Evolutionary conservation across 2,888 invertebrate species (phyloP), one percentile per base, ranked within the genome.

Genomic region (Seira ritae): DNA sequence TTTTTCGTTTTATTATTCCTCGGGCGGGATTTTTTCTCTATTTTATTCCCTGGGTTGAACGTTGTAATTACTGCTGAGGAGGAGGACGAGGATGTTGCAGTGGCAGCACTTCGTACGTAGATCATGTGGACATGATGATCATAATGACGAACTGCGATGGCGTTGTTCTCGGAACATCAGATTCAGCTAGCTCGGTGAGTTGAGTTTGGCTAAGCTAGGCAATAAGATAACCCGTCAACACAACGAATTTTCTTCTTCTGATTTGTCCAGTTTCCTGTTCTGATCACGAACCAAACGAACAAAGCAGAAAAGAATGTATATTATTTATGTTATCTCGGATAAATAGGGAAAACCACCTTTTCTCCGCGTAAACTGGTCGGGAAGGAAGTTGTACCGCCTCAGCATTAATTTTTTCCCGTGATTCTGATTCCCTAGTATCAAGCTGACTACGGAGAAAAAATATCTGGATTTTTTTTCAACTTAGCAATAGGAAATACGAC

Each of bases 11-110:
- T 82, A 82, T 82, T 76, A 82, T 82, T 76, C 82, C 85, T 77
- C 78, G 77, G 79, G 75, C 84, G 79, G 75, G 84, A 84, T 84
- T 84, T 77, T 85, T 73, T 66, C 31, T 31, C 66, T 55, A 55
- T 55, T 55, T 62, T 74, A 70, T 75, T 82, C 81, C 81, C 81
- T 76, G 66, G 81, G 60, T 70, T 66, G 81, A 72, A 72, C 81
- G 76, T 76, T 82, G 76, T 82, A 82, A 82, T 82, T 82, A 82
- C 81, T 76, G 81, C 68, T 55, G 80, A 80, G 68, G 68, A 74
- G 22, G 69, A 66, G 67, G 22, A 24, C 55, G 37, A 68, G 17
- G 22, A 22, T 37, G 46, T 46, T 46, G 70, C 81, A 72, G 75
- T 82, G 72, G 79, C 60, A 72, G 81, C 81, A 82, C 66, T 81